A percentile compares a stretch with the other conserved stretches of the same genome.
Conservation (phyloP, 2,113 vertebrate species). For the Silurus asotus region DNA sequence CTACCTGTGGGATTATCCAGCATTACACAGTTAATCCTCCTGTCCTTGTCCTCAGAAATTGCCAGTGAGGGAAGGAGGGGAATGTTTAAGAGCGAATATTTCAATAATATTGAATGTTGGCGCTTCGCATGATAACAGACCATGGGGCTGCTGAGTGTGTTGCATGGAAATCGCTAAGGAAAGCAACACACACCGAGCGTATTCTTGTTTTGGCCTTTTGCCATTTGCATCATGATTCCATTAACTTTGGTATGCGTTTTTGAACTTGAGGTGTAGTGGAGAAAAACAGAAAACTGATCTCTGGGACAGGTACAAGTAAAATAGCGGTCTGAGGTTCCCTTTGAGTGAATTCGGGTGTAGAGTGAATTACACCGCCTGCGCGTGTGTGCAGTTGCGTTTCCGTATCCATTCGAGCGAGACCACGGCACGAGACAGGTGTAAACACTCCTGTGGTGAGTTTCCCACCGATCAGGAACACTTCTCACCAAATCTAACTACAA, state of each 20-base stretch:
- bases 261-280: background rate
- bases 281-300: background rate
- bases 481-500: background rate
- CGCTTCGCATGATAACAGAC: constrained; percentile 45
- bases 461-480: constrained; percentile 8
- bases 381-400: background rate
- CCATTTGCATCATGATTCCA: constrained; percentile 12
- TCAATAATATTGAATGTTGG: constrained; percentile 50
- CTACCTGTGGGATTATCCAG: constrained; percentile 60
- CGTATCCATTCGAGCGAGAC: background rate
- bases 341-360: background rate
- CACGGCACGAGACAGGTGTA: background rate
- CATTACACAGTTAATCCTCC: constrained; percentile 61
- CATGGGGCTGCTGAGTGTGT: background rate
- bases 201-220: background rate
- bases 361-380: background rate
- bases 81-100: constrained; percentile 46
- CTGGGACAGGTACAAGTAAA: background rate
- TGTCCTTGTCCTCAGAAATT: constrained; percentile 47
- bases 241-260: constrained; percentile 4
- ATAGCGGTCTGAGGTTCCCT: background rate
- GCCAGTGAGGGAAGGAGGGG: constrained; percentile 4
- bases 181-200: background rate
- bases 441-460: background rate
- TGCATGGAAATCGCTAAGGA: constrained; percentile 10